These are phyloP conservation scores for Phoenicopterus ruber DNA, from an alignment of 2,113 vertebrate species.

Conservation along the genomic window DNA sequence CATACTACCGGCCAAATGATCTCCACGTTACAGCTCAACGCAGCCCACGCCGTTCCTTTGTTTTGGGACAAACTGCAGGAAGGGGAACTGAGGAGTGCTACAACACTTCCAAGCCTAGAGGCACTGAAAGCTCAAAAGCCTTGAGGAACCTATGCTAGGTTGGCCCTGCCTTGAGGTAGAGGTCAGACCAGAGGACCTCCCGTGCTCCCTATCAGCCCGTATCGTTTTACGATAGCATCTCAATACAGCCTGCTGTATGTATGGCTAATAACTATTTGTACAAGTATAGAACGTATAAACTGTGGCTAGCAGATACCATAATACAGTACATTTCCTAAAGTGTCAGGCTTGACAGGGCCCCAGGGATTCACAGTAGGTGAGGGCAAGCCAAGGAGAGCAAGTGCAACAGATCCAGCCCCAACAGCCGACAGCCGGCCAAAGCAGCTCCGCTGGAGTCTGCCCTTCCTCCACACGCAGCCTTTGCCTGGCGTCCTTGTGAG, in stretches of 20 bases:
- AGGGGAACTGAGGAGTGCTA: neutral
- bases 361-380: neutral
- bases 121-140: neutral
- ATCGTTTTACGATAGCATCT: rapidly evolving
- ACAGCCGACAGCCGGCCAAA: neutral
- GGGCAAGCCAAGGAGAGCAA: neutral
- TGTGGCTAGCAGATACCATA: neutral
- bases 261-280: no score
- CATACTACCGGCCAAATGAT: neutral
- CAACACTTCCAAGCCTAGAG: neutral
- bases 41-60: neutral
- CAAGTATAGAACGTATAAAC: neutral
- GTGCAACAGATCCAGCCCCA: neutral
- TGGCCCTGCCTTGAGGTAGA: neutral
- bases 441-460: neutral
- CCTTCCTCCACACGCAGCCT: neutral
- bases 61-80: neutral
- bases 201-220: neutral
- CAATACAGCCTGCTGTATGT: neutral
- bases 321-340: neutral
- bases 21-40: neutral
- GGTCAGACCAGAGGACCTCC: neutral
- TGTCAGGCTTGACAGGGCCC: neutral
- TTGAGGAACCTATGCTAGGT: neutral
- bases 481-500: neutral